phyloP scores from a whole-genome alignment of 1,140 invertebrate genomes.

The Melanaphis sacchari region DNA sequence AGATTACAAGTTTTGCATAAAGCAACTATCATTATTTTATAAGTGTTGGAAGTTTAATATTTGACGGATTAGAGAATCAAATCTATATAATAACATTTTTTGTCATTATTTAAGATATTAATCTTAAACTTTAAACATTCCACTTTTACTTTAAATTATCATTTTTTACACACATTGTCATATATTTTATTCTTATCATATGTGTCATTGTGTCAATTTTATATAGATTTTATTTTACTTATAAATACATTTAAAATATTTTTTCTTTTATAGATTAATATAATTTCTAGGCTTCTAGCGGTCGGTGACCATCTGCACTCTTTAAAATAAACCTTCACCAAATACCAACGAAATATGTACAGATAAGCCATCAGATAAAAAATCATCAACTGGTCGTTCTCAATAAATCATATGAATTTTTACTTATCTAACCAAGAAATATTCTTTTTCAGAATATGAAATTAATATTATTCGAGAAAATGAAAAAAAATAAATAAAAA shows the following conservation, averaged over 20 bases:
- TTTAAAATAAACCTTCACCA: background rate
- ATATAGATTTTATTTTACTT: background rate
- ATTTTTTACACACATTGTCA: no score
- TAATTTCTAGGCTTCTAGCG: background rate
- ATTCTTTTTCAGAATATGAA: background rate
- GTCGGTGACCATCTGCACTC: background rate
- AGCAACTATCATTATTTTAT: background rate
- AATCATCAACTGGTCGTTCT: background rate
- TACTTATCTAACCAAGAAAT: background rate
- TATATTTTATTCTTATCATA: background rate
- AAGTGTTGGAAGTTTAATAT: background rate
- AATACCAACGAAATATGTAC: background rate
- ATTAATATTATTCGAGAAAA: background rate
- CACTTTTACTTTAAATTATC: no score
- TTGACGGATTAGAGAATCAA: background rate
- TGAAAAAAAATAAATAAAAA: background rate
- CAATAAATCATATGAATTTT: background rate
- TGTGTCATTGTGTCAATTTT: background rate
- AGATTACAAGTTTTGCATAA: background rate
- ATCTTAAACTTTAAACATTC: no score
- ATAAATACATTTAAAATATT: background rate
- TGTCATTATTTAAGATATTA: background rate
- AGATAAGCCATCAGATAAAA: background rate
- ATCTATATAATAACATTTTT: background rate
- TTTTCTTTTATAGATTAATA: background rate